Conservation (phyloP, 2,888 invertebrate genomes). For the Helicoverpa assulta region DNA sequence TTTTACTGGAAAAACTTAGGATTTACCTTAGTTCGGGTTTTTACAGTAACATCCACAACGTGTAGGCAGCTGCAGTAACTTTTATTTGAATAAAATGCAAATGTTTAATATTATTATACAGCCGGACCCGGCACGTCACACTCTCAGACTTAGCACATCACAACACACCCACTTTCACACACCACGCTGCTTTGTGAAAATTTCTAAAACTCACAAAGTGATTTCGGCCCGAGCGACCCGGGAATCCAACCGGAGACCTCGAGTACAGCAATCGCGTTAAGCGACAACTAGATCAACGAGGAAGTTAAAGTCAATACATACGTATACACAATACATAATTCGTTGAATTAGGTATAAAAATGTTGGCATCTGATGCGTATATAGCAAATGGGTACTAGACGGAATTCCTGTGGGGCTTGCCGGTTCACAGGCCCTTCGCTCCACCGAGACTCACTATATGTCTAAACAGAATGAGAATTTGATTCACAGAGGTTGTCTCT, state of each 20-base stretch:
- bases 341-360: conserved; percentile 9
- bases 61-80: too few species aligned
- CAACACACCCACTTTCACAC: not conserved
- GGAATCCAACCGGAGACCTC: too few species aligned
- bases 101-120: too few species aligned
- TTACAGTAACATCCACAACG: too few species aligned
- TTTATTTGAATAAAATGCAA: too few species aligned
- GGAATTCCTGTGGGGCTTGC: conserved; percentile 2
- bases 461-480: conserved; percentile 26
- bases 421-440: conserved; percentile 3
- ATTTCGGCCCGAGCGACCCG: too few species aligned
- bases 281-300: too few species aligned
- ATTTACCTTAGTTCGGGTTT: too few species aligned
- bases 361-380: conserved; percentile 6
- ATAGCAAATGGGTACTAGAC: conserved; percentile 1
- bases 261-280: too few species aligned
- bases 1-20: too few species aligned
- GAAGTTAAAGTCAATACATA: not conserved
- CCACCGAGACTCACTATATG: conserved; percentile 4
- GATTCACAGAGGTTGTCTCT: conserved; percentile 9
- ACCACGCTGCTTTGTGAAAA: too few species aligned
- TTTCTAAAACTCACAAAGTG: too few species aligned
- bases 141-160: not conserved
- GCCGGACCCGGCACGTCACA: not conserved
- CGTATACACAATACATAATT: not conserved